Evolutionary conservation across 2,888 invertebrate genomes (phyloP).

Genomic region (Girardia tigrina): DNA sequence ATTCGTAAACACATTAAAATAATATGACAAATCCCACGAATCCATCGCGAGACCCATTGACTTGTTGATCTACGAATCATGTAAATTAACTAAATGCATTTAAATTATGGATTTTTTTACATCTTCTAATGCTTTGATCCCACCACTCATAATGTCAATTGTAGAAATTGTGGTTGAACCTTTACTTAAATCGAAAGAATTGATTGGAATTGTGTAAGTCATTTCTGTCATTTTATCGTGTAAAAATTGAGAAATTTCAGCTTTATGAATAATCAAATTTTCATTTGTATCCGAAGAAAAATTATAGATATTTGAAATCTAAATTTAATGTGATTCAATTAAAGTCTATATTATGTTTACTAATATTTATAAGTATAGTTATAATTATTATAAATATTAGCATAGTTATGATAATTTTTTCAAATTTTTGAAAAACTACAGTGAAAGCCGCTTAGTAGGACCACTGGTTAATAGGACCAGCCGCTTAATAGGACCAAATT

Average conservation of each 20-base stretch:
- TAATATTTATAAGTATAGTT: too few species aligned
- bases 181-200: constrained; percentile 54
- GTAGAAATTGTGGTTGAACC: constrained; percentile 62
- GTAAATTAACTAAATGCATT: too few species aligned
- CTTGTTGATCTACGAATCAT: constrained; percentile 25
- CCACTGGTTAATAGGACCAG: too few species aligned
- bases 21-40: constrained; percentile 76
- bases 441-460: too few species aligned
- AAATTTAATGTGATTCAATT: too few species aligned
- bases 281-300: neutral
- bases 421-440: too few species aligned
- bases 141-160: constrained; percentile 67
- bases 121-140: constrained; percentile 64
- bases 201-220: constrained; percentile 59
- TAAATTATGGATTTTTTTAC: too few species aligned
- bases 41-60: constrained; percentile 71
- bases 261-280: neutral
- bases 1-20: constrained; percentile 68
- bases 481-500: too few species aligned
- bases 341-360: too few species aligned
- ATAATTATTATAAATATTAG: too few species aligned
- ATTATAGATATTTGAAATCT: neutral
- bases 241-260: constrained; percentile 49
- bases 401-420: too few species aligned
- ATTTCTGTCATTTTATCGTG: constrained; percentile 86